Base-by-base conservation (phyloP, 2,888 invertebrate genomes). In the Autographa gamma region DNA sequence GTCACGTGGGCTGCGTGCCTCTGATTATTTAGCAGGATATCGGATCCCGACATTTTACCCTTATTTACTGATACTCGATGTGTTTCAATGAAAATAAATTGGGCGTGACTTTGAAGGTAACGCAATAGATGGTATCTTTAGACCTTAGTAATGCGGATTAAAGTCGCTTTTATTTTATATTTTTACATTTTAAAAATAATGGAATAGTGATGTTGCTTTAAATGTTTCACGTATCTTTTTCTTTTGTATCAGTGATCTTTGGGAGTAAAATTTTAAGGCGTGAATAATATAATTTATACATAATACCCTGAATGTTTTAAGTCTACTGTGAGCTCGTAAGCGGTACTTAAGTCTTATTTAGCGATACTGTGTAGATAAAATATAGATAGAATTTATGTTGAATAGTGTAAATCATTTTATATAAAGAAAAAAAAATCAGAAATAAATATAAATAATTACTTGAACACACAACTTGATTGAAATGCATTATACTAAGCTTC, bases 1-100 rank as follows among this genome's bases (percentile, higher is more conserved):
- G 91, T 91, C 91, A 91, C 92, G 91, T 91, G 90, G 86, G 76
- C 70, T 70, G 75, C 80, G 80, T 80, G 74, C 80, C 84, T 82
- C 85, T 91, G 91, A 91, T 92, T 90, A 90, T 90, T 89, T 89
- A 75, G 83, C 81, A 82, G 86, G 85, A 87, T 88, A 87, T 85
- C 80, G 80, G 79, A 69, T 73, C 66, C 70, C 66, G 60, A 78
- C 63, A 65, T 69, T 73, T 60, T 69, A 62, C 68, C 67, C 68
- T 61, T 68, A 79, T 79, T 79, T 79, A 64, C 68, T 64, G 68
- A 69, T 64, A 64, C 41, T 43, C 32, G 41, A 71, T 64, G 34
- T 59, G 60, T 60, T 78, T 63, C n/a, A 54, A 34, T 61, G 63
- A 16, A 66, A 68, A 63, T 67, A 77, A 19, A 63, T n/a, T 19